Evolutionary conservation across 2,113 vertebrate species (phyloP).

Genomic region (Myocastor coypus): DNA sequence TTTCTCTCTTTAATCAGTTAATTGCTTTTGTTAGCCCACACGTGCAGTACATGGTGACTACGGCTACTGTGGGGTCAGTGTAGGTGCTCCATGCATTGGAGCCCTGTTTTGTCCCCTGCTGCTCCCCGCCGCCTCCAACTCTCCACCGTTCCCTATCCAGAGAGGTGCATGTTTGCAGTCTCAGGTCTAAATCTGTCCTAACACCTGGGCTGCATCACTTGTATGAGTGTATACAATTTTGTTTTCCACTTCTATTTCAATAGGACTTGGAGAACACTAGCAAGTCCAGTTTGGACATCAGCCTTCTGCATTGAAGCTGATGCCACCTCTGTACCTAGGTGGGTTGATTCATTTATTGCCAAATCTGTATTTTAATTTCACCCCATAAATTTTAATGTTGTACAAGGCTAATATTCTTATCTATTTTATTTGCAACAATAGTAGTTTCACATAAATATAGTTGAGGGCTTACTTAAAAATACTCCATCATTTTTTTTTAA

Average conservation of each 20-base stretch:
- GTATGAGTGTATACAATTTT: not conserved
- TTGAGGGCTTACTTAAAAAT: not conserved
- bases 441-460: not conserved
- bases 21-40: not conserved
- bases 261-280: not conserved
- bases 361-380: not conserved
- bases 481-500: not conserved
- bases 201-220: not conserved
- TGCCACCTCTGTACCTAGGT: not conserved
- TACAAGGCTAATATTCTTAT: not conserved
- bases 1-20: not conserved
- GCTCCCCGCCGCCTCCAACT: not conserved
- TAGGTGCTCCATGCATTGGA: not conserved
- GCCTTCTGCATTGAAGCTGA: not conserved
- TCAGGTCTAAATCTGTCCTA: not conserved
- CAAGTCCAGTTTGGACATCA: not conserved
- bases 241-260: conserved; percentile 1
- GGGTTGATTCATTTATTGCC: not conserved
- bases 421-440: not conserved
- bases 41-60: not conserved
- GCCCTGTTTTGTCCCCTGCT: not conserved
- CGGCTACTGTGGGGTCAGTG: not conserved
- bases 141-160: not conserved
- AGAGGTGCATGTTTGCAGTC: not conserved
- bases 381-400: not conserved